A percentile compares a stretch with the other conserved stretches of the same genome.
These are phyloP conservation scores for Sinelater perroti DNA, from an alignment of 2,888 invertebrate genomes.

Conservation along the genomic window DNA sequence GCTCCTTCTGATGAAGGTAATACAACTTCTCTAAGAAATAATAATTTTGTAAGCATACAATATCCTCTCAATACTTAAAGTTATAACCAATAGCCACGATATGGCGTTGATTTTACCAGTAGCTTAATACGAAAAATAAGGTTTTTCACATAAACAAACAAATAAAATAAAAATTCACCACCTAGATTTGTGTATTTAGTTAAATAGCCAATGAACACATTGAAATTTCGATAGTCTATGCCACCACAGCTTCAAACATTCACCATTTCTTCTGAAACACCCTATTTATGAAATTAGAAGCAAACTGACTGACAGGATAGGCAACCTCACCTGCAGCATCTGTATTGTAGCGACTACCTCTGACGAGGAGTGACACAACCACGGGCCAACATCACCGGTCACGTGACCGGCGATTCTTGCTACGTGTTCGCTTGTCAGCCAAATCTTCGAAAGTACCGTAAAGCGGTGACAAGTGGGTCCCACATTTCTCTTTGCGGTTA, in stretches of 20 bases:
- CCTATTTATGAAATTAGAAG: neutral
- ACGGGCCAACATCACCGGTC: constrained; percentile 74
- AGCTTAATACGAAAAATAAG: too few relatives aligned
- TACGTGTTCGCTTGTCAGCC: constrained; percentile 61
- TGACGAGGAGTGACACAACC: constrained; percentile 16
- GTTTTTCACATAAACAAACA: too few relatives aligned
- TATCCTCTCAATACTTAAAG: too few relatives aligned
- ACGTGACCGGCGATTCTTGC: constrained; percentile 65
- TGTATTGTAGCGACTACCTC: neutral
- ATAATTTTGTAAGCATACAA: too few relatives aligned
- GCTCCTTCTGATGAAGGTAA: too few relatives aligned
- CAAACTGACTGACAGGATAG: neutral
- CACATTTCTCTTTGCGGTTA: constrained; percentile 49
- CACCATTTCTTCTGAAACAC: constrained; percentile 31
- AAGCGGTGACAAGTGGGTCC: constrained; percentile 46
- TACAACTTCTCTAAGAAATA: too few relatives aligned
- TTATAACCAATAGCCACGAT: too few relatives aligned
- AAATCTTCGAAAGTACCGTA: constrained; percentile 60
- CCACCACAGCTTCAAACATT: constrained; percentile 20
- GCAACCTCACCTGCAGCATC: constrained; percentile 6
- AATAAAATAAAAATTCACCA: too few relatives aligned
- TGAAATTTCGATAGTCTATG: too few relatives aligned
- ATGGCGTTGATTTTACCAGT: too few relatives aligned
- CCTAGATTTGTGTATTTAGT: too few relatives aligned
- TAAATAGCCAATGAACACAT: too few relatives aligned